Evolutionary conservation across 2,113 vertebrate species (phyloP), one percentile per base, ranked within the genome.

Genomic region (Colius striatus): DNA sequence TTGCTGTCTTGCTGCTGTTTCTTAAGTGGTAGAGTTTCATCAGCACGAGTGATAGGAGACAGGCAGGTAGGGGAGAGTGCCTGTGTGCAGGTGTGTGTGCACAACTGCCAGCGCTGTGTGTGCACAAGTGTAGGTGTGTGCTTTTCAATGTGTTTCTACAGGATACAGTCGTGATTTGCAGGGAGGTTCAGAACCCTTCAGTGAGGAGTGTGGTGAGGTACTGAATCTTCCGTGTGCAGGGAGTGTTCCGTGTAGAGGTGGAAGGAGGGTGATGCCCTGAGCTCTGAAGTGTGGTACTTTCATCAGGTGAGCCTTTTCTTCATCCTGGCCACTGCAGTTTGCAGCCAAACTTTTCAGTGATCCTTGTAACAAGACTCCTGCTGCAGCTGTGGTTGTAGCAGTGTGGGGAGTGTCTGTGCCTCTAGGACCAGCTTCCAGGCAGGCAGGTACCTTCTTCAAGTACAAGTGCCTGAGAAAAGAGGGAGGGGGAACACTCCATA

Each of bases 21-120:
- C 78, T 88, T 29, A 83, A 85, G 78, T 27, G 61, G 65, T 71
- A 34, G 51, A 41, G 77, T 91, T 95, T 92, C 79, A 67, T 80
- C 86, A 75, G 65, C 22, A 6, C 2, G 38, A 47, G 34, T 3
- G 50, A 32, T 21, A 20, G 55, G 57, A 88, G 82, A 36, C 25
- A 8, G 22, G 78, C 70, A 63, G 77, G 66, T 25, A 84, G 81
- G 34, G 67, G 36, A 47, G 61, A 1, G 13, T 11, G 43, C 22
- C 47, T 27, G 15, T 16, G 47, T 41, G 58, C 84, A 22, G 50
- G 32, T 32, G n/a, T 58, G 29, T 38, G 70, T 50, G 65, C 76
- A 50, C 54, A 65, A 10, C 47, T 67, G 45, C 66, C 74, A 15
- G 57, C 29, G 61, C 73, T 58, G 4, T 10, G 3, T 16, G 51